Evolutionary conservation across 2,113 vertebrate species (phyloP).

Genomic region (Lamprologus sp.): DNA sequence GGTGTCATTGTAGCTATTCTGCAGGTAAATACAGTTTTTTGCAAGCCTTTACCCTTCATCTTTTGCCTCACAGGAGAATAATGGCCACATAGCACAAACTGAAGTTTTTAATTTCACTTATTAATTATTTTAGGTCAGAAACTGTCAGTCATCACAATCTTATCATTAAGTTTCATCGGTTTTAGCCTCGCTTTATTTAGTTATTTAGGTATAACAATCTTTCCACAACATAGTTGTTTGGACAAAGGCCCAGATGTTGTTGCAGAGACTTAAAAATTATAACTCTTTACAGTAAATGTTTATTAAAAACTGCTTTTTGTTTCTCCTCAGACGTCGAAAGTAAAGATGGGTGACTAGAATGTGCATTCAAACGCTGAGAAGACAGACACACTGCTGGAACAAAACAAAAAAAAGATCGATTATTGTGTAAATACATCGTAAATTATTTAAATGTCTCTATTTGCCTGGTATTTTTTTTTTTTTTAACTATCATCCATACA

Average conservation of each 20-base stretch:
- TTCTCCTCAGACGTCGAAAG: constrained; percentile 86
- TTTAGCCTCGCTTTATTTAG: neutral
- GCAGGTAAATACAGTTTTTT: constrained; percentile 75
- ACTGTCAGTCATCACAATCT: neutral
- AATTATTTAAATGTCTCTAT: constrained; percentile 79
- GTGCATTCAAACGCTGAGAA: neutral
- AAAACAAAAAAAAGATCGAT: constrained; percentile 45
- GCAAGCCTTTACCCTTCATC: neutral
- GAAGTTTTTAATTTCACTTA: neutral
- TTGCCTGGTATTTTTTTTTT: constrained; percentile 49
- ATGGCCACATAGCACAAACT: neutral
- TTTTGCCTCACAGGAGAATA: neutral
- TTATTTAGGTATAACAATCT: neutral
- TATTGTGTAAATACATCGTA: constrained; percentile 77
- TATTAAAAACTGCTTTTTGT: neutral
- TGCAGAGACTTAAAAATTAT: neutral
- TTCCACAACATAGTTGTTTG: neutral
- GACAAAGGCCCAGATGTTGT: neutral
- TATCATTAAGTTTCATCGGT: neutral
- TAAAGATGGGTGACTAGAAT: constrained; percentile 96
- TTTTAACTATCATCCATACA: constrained; percentile 67
- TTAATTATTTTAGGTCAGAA: neutral
- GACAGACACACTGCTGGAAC: constrained; percentile 39
- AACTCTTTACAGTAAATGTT: neutral
- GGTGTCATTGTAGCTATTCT: constrained; percentile 97